These are phyloP conservation scores for Helleia helle DNA, from an alignment of 2,888 invertebrate genomes.

Conservation along the genomic window DNA sequence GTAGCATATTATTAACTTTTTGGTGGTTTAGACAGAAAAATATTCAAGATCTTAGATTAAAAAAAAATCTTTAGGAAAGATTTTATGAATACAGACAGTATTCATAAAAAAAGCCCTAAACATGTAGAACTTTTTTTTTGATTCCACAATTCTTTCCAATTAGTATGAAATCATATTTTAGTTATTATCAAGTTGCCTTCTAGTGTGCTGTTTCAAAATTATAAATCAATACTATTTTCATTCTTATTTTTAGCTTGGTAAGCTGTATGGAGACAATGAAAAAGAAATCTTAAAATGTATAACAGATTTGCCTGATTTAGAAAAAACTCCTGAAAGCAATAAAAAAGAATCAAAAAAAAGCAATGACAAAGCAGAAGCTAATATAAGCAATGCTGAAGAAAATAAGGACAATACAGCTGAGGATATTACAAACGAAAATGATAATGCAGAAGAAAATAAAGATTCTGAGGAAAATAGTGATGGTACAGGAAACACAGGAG, in stretches of 20 bases:
- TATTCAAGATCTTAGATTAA: too few relatives aligned
- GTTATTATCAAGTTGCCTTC: too few relatives aligned
- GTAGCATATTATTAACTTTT: too few relatives aligned
- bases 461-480: neutral
- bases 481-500: neutral
- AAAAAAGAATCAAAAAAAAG: neutral
- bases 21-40: too few relatives aligned
- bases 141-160: too few relatives aligned
- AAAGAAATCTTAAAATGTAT: neutral
- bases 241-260: neutral
- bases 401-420: neutral
- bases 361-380: too few relatives aligned
- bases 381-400: neutral
- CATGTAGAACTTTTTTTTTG: too few relatives aligned
- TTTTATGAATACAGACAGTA: too few relatives aligned
- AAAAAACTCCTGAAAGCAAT: too few relatives aligned
- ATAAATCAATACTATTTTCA: neutral
- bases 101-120: too few relatives aligned
- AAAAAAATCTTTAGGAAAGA: too few relatives aligned
- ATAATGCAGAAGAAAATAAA: neutral
- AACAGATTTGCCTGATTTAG: slow-evolving; percentile 2
- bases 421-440: neutral
- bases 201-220: neutral
- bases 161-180: too few relatives aligned
- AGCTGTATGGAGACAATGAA: neutral